These are phyloP conservation scores for Zaprionus obscuricornis DNA, from an alignment of 2,888 invertebrate species.

Conservation along the genomic window DNA sequence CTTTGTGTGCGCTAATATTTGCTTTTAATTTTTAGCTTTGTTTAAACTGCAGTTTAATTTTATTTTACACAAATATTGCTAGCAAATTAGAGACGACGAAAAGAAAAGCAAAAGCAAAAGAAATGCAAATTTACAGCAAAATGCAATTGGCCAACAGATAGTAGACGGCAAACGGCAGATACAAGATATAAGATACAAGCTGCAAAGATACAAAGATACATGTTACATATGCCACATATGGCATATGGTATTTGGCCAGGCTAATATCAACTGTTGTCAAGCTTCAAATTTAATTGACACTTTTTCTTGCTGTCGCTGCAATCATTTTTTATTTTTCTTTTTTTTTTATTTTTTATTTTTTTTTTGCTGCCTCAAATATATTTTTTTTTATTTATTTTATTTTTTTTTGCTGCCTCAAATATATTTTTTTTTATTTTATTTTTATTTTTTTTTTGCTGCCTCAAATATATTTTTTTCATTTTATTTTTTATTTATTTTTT, in stretches of 20 bases:
- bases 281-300: slow-evolving; percentile 78
- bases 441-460: not conserved
- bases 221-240: slow-evolving; percentile 5
- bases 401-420: too few species aligned
- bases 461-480: slow-evolving; percentile 8
- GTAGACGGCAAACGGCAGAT: too few species aligned
- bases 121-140: slow-evolving; percentile 56
- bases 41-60: slow-evolving; percentile 81
- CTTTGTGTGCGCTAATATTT: slow-evolving; percentile 71
- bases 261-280: slow-evolving; percentile 55
- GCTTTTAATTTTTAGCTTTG: slow-evolving; percentile 81
- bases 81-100: slow-evolving; percentile 59
- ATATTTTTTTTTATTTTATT: not conserved
- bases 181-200: slow-evolving; percentile 22
- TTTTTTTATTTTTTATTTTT: slow-evolving; percentile 8
- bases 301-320: slow-evolving; percentile 51
- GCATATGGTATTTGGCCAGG: slow-evolving; percentile 5
- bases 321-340: slow-evolving; percentile 5
- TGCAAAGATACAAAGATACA: slow-evolving; percentile 10
- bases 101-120: slow-evolving; percentile 36
- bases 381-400: not conserved
- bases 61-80: slow-evolving; percentile 79
- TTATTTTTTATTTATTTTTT: not conserved
- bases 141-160: slow-evolving; percentile 14
- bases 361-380: slow-evolving; percentile 2